Percentiles rank a stretch among this genome's conserved stretches.
phyloP scores from a whole-genome alignment of 2,888 invertebrate genomes.

The Agrotis exclamationis region DNA sequence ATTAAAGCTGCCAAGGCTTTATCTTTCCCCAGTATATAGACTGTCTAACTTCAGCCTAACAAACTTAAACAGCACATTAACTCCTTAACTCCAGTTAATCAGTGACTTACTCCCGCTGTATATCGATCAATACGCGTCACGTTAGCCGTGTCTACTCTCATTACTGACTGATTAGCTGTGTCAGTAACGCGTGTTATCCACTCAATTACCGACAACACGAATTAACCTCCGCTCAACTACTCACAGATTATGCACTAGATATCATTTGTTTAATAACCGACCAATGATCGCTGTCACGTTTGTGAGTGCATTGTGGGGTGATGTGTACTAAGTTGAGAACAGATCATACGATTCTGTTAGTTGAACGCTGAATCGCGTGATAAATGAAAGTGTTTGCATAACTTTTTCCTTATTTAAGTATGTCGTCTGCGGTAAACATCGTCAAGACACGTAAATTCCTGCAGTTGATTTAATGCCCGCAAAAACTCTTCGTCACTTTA shows the following conservation, averaged over 20 bases:
- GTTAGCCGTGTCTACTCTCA: slow-evolving; percentile 70
- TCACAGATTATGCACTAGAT: slow-evolving; percentile 59
- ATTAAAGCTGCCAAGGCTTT: too few relatives aligned
- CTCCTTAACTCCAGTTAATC: slow-evolving; percentile 36
- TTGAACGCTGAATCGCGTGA: slow-evolving; percentile 4
- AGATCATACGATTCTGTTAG: slow-evolving; percentile 8
- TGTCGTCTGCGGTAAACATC: slow-evolving; percentile 7
- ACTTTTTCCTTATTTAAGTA: slow-evolving; percentile 31
- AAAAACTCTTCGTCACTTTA: not conserved
- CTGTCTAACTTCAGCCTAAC: not conserved
- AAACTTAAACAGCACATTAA: slow-evolving; percentile 23
- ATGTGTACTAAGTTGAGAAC: not conserved
- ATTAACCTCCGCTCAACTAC: slow-evolving; percentile 68
- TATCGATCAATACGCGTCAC: slow-evolving; percentile 68
- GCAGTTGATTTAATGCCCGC: not conserved
- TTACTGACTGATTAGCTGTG: slow-evolving; percentile 81
- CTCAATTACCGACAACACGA: slow-evolving; percentile 80
- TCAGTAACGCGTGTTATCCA: slow-evolving; percentile 79
- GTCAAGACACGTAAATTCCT: slow-evolving; percentile 17
- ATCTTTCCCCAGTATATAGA: not conserved
- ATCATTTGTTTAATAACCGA: slow-evolving; percentile 46
- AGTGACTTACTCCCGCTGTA: slow-evolving; percentile 44
- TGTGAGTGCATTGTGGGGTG: slow-evolving; percentile 21
- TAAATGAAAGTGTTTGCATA: slow-evolving; percentile 18
- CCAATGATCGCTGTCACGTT: slow-evolving; percentile 31